Evolutionary conservation across 1,140 invertebrate species (phyloP), one percentile per base, ranked within the genome.

Genomic region (Ditylenchus dipsaci): DNA sequence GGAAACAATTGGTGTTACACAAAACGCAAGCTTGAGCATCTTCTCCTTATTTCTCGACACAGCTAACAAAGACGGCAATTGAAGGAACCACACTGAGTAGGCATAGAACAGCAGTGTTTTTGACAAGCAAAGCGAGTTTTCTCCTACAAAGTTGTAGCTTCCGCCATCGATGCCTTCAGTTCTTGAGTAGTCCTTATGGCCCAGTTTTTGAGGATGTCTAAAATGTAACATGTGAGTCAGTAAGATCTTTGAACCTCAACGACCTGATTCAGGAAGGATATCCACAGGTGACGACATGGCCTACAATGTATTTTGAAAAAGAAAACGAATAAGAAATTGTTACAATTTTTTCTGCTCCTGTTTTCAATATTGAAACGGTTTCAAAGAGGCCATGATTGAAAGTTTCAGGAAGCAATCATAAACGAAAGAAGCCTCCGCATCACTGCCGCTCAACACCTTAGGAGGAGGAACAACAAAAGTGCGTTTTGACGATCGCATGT

Each of bases 381-480:
- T 80, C 80, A 58, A 83, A 83, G 11, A 81, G 60, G 15, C 68
- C 74, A 13, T 61, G 43, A 13, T 74, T 49, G 63, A 82, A 76
- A 42, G 58, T 45, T 1, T 65, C 45, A 0, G 82, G 82, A 26
- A 82, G 17, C 60, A 61, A 33, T 68, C 65, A 29, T 82, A 83
- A n/a, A 7, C 29, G 77, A 83, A 85, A 56, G 33, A 33, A 76
- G 82, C 85, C 69, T 78, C 9, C 74, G 71, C 11, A 81, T 82
- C 74, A 79, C 53, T 7, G 43, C 67, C 9, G 75, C 66, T 27
- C 45, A 78, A 65, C 26, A 90, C 88, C 81, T 97, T 93, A 3
- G 95, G 94, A n/a, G 94, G 92, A 79, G 92, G 88, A 73, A 98
- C 91, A 79, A 95, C 95, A 56, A 97, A 91, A 33, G 95, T 97